A percentile compares a stretch with the other conserved stretches of the same genome.
phyloP scores from a whole-genome alignment of 2,797 vertebrate genomes.

The Fistularia commersonii region DNA sequence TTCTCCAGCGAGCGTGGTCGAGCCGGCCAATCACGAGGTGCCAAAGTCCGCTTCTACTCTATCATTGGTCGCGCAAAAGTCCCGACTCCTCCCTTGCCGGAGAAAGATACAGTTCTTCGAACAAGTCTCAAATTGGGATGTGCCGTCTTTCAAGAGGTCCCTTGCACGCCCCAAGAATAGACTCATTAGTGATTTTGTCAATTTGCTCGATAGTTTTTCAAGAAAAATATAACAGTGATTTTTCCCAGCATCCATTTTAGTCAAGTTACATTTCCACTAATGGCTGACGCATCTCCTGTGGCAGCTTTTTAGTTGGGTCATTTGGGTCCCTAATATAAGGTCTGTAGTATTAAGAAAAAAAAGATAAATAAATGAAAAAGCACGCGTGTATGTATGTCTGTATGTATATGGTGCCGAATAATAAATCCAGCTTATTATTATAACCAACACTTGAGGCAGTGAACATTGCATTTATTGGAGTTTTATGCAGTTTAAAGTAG shows the following conservation, averaged over 20 bases:
- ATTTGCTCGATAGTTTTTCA: slow-evolving; percentile 54
- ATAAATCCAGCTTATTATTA: slow-evolving; percentile 49
- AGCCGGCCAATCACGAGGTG: slow-evolving; percentile 47
- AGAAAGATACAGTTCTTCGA: slow-evolving; percentile 51
- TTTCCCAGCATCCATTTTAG: slow-evolving; percentile 49
- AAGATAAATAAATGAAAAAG: slow-evolving; percentile 18
- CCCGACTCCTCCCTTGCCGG: slow-evolving; percentile 34
- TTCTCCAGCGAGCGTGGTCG: slow-evolving; percentile 41
- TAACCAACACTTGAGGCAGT: slow-evolving; percentile 40
- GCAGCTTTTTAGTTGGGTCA: slow-evolving; percentile 34
- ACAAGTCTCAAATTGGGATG: slow-evolving; percentile 58
- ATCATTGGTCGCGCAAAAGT: slow-evolving; percentile 46
- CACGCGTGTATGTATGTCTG: slow-evolving; percentile 33
- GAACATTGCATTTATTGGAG: slow-evolving; percentile 39
- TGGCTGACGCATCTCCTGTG: slow-evolving; percentile 48
- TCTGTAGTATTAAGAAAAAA: slow-evolving; percentile 9
- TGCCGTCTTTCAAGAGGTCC: slow-evolving; percentile 55
- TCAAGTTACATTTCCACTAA: slow-evolving; percentile 44
- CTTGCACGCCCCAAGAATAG: slow-evolving; percentile 37
- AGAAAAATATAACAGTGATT: slow-evolving; percentile 36
- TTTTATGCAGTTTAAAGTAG: slow-evolving; percentile 42
- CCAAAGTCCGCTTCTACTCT: slow-evolving; percentile 28
- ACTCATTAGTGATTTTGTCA: slow-evolving; percentile 54
- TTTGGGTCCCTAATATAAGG: slow-evolving; percentile 42
- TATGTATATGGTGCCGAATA: slow-evolving; percentile 40